Percentiles rank a stretch among this genome's conserved stretches.
Conservation (phyloP, 2,888 invertebrate genomes). For the Coecobrya sp. region DNA sequence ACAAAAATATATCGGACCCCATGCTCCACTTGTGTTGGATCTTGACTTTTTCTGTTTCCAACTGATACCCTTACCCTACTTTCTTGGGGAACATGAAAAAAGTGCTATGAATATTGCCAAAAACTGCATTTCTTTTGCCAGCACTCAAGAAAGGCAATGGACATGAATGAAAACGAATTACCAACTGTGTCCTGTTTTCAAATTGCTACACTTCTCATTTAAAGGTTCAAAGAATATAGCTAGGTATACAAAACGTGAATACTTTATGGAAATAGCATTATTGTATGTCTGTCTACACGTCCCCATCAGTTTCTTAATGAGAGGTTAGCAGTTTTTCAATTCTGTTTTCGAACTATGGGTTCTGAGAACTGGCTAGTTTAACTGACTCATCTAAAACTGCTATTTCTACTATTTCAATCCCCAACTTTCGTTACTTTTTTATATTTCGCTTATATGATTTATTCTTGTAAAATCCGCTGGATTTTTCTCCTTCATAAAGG, state of each 20-base stretch:
- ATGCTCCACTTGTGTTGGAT: not conserved
- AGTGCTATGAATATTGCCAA: constrained; percentile 19
- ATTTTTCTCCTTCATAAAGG: not conserved
- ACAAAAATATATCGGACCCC: not conserved
- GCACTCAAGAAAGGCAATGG: not conserved
- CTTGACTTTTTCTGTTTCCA: not conserved
- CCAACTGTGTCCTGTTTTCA: constrained; percentile 32
- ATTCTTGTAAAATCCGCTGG: too few species aligned
- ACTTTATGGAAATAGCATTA: too few species aligned
- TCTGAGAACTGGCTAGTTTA: too few species aligned
- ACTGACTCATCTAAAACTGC: too few species aligned
- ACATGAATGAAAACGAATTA: constrained; percentile 46
- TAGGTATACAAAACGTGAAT: too few species aligned
- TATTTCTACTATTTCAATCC: too few species aligned
- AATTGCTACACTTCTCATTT: not conserved
- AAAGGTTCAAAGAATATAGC: not conserved
- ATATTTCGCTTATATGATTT: too few species aligned
- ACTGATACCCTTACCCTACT: not conserved
- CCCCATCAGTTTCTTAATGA: too few species aligned
- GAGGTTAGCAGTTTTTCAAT: too few species aligned
- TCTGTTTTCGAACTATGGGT: too few species aligned
- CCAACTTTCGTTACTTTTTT: too few species aligned
- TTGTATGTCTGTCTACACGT: too few species aligned
- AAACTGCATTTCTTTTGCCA: constrained; percentile 17
- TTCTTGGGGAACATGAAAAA: not conserved